Evolutionary conservation across 2,797 vertebrate species (phyloP), one percentile per base, ranked within the genome.

Genomic region (Syngnathus rostellatus): DNA sequence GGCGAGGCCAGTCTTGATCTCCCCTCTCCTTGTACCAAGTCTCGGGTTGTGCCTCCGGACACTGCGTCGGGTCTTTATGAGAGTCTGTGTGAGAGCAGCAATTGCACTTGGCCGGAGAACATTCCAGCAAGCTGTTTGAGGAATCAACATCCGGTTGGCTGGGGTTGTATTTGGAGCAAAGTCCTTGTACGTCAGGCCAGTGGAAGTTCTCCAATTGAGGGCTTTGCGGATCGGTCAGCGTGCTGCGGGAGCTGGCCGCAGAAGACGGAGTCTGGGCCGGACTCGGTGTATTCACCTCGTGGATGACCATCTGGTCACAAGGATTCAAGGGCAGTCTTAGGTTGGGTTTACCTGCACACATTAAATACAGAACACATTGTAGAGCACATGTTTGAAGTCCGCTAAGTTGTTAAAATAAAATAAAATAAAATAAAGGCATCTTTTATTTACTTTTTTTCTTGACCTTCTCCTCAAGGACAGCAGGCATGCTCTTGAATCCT

Each of bases 181-280:
- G 91, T 81, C 94, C 92, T 65, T 90, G 92, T 40, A 98, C 94
- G 0, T 97, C 92, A 0, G 96, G 96, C 96, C 96, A 98, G 64
- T 85, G 69, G 72, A 97, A 96, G 69, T 80, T 83, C 74, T 95
- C 94, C 0, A 85, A 39, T 5, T 84, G 76, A 0, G 94, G 90
- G 77, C 91, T 94, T 1, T 90, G 89, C 1, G 91, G 90, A 63
- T 69, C 68, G 1, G 84, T 75, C 5, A 86, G 77, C 1, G 83
- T 55, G 55, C 80, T 68, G 19, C 68, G 80, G 65, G 88, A 86
- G 75, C 86, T 89, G 62, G 80, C 55, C n/a, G 51, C 69, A 38
- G 84, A 87, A 63, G 72, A 69, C n/a, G 81, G 73, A 38, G 76
- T 67, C 73, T 72, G 70, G 64, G 80, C 73, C 9, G 85, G 81